phyloP scores from a whole-genome alignment of 2,888 invertebrate genomes.

The Cecidostiba fungosa region DNA sequence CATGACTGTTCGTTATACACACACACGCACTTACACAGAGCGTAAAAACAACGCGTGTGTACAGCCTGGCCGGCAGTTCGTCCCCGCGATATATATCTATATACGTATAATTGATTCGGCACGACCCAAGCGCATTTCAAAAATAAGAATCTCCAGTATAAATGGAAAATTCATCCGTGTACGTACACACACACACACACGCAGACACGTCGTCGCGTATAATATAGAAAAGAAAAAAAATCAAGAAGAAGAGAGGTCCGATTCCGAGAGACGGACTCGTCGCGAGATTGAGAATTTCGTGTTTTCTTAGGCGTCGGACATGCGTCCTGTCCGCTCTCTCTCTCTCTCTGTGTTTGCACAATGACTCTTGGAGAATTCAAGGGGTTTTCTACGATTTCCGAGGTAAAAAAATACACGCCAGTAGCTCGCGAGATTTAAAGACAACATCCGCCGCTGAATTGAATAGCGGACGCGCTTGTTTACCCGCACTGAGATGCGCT shows the following conservation, averaged over 20 bases:
- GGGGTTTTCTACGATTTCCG: constrained; percentile 36
- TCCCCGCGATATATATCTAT: neutral
- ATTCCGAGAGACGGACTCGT: constrained; percentile 24
- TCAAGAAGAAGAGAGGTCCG: neutral
- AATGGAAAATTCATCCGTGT: constrained; percentile 36
- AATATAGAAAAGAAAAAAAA: neutral
- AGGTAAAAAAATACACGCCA: constrained; percentile 24
- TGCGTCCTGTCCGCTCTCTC: neutral
- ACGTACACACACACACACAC: too few relatives aligned
- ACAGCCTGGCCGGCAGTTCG: constrained; percentile 44
- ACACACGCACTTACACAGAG: neutral
- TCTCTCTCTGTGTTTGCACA: constrained; percentile 47
- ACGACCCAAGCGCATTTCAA: constrained; percentile 60
- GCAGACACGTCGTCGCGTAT: neutral
- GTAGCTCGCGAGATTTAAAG: constrained; percentile 14
- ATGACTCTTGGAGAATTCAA: constrained; percentile 51
- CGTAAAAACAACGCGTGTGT: constrained; percentile 36
- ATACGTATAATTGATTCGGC: constrained; percentile 75
- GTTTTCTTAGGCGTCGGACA: constrained; percentile 57
- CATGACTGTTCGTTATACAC: neutral
- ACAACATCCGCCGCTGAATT: constrained; percentile 48
- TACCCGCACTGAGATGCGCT: neutral
- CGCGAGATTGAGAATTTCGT: constrained; percentile 40
- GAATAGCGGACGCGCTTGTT: constrained; percentile 10
- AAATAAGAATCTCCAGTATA: constrained; percentile 19